phyloP scores from a whole-genome alignment of 2,797 vertebrate species.

The Podargus strigoides region DNA sequence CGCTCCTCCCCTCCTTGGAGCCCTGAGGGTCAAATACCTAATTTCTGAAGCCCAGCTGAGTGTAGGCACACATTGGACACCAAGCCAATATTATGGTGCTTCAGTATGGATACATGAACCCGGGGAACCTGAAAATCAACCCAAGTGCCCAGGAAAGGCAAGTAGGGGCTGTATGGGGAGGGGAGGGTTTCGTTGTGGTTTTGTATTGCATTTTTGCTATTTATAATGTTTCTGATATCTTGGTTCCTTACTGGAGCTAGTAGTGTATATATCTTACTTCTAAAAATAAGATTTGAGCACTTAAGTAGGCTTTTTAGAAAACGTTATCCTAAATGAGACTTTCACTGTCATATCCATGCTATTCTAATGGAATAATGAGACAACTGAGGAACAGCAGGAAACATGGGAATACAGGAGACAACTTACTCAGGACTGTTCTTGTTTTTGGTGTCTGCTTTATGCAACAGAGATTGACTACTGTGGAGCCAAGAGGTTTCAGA shows the following conservation, averaged over 20 bases:
- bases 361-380: neutral
- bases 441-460: neutral
- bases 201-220: neutral
- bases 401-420: neutral
- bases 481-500: neutral
- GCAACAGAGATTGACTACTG: neutral
- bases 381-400: neutral
- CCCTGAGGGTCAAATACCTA: neutral
- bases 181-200: neutral
- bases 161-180: neutral
- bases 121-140: neutral
- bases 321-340: neutral
- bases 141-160: neutral
- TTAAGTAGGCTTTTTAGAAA: neutral
- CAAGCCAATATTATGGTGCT: neutral
- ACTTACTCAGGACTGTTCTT: neutral
- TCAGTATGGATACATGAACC: neutral
- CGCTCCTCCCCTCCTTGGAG: neutral
- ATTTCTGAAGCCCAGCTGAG: neutral
- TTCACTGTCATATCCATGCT: neutral
- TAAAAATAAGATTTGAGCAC: neutral
- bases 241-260: neutral
- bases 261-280: neutral
- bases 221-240: neutral
- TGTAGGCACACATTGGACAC: accelerated